Conservation (phyloP, 2,888 invertebrate genomes). For the Sesia bembeciformis region DNA sequence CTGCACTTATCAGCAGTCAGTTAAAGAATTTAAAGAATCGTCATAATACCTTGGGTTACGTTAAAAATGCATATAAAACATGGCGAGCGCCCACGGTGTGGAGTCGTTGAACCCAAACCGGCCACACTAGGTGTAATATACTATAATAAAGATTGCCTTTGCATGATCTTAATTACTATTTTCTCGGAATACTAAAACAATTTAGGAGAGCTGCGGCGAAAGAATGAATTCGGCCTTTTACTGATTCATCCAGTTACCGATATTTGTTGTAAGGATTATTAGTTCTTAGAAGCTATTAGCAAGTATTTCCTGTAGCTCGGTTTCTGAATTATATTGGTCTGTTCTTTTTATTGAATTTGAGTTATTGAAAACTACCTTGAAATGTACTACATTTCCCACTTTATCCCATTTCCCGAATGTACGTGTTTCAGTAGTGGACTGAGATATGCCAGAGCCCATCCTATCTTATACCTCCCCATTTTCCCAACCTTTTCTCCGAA, state of each 20-base stretch:
- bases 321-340: no score
- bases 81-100: slow-evolving; percentile 11
- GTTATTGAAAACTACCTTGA: no score
- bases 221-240: slow-evolving; percentile 15
- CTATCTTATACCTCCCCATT: no score
- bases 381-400: no score
- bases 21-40: slow-evolving; percentile 11
- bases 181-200: slow-evolving; percentile 31
- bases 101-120: slow-evolving; percentile 20
- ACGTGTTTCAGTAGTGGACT: no score
- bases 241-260: slow-evolving; percentile 13
- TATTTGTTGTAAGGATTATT: not conserved
- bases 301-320: no score
- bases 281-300: no score
- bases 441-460: no score
- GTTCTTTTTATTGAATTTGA: no score
- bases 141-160: slow-evolving; percentile 34
- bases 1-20: slow-evolving; percentile 6
- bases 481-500: no score
- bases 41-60: slow-evolving; percentile 14
- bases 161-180: slow-evolving; percentile 50
- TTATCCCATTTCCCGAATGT: no score
- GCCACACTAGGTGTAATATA: slow-evolving; percentile 27
- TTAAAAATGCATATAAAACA: slow-evolving; percentile 27
- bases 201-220: slow-evolving; percentile 16